These are phyloP conservation scores for Trichogramma dendrolimi DNA, from an alignment of 2,888 invertebrate species.

Conservation along the genomic window DNA sequence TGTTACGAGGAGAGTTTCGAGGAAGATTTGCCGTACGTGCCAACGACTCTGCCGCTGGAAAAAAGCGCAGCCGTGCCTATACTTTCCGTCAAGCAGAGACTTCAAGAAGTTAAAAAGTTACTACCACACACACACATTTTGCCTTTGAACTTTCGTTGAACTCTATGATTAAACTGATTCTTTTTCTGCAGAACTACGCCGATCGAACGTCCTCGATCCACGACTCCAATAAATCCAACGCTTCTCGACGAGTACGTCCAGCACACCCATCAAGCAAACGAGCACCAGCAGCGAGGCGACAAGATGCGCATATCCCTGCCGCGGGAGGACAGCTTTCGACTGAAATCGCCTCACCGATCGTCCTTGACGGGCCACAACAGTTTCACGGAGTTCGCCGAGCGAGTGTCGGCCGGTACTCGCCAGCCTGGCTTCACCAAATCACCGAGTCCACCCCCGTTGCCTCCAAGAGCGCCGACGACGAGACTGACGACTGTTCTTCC, in stretches of 20 bases:
- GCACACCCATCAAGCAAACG: constrained; percentile 36
- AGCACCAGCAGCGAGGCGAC: constrained; percentile 55
- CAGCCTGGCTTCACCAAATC: constrained; percentile 30
- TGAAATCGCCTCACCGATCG: constrained; percentile 53
- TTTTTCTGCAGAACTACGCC: constrained; percentile 60
- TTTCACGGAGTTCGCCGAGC: constrained; percentile 64
- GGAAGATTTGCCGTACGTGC: constrained; percentile 78
- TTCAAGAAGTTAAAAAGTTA: constrained; percentile 46
- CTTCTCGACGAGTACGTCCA: constrained; percentile 68
- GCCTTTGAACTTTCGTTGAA: not conserved
- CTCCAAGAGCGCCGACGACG: constrained; percentile 46
- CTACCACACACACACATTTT: not conserved
- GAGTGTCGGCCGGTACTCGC: constrained; percentile 54
- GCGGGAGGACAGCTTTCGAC: constrained; percentile 53
- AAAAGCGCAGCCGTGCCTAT: constrained; percentile 77
- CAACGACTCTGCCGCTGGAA: constrained; percentile 84
- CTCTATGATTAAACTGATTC: not conserved
- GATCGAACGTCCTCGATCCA: constrained; percentile 70
- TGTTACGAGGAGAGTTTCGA: constrained; percentile 82
- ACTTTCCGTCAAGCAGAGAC: constrained; percentile 72
- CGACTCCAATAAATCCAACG: constrained; percentile 69
- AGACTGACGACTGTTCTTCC: constrained; percentile 9
- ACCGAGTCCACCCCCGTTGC: constrained; percentile 48
- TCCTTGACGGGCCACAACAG: constrained; percentile 44
- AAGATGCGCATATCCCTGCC: constrained; percentile 70